A percentile compares a stretch with the other conserved stretches of the same genome.
These are phyloP conservation scores for Pissodes strobi DNA, from an alignment of 1,140 invertebrate genomes.

Conservation along the genomic window DNA sequence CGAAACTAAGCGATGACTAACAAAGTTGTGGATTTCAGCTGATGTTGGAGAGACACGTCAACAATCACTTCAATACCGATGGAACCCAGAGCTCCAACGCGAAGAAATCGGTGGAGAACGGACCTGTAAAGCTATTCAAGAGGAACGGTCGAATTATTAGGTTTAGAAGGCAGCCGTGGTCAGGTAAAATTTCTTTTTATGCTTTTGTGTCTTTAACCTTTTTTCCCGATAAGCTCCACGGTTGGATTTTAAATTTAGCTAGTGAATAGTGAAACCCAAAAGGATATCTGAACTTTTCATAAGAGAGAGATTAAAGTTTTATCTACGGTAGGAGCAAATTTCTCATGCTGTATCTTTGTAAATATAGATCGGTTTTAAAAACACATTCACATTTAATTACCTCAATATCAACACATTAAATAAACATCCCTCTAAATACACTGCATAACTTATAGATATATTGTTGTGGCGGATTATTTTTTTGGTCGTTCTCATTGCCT, in stretches of 20 bases:
- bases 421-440: too few relatives aligned
- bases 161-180: slow-evolving; percentile 81
- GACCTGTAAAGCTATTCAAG: slow-evolving; percentile 74
- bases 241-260: slow-evolving; percentile 7
- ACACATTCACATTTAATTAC: too few relatives aligned
- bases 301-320: not conserved
- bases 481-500: too few relatives aligned
- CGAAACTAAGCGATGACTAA: too few relatives aligned
- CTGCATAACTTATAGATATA: too few relatives aligned
- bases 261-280: not conserved
- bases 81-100: slow-evolving; percentile 63
- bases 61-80: slow-evolving; percentile 82
- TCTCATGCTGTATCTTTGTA: too few relatives aligned
- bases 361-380: too few relatives aligned
- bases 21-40: too few relatives aligned
- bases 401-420: too few relatives aligned
- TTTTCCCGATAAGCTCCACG: slow-evolving; percentile 8
- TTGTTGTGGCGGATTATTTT: too few relatives aligned
- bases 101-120: slow-evolving; percentile 70
- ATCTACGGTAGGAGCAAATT: too few relatives aligned
- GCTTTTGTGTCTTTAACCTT: slow-evolving; percentile 24
- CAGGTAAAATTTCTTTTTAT: slow-evolving; percentile 60
- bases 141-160: slow-evolving; percentile 85
- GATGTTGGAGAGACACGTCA: slow-evolving; percentile 88
- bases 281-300: slow-evolving; percentile 10